Base-by-base conservation (phyloP, 2,888 invertebrate species). In the Gymnocheta viridis region DNA sequence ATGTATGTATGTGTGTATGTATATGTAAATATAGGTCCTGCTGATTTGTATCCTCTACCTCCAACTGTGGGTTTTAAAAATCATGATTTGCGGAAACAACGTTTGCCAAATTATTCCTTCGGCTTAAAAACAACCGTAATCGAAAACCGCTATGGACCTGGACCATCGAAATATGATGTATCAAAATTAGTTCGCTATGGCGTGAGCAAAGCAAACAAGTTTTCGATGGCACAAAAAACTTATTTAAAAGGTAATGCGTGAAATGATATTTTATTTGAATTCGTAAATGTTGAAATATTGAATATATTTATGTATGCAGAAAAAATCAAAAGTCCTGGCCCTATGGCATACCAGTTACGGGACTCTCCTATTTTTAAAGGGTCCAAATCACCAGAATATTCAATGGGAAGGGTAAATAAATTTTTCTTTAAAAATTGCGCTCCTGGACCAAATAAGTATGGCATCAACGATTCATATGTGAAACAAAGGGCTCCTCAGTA, bases 11-110 rank as follows among this genome's bases (percentile, higher is more conserved):
- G 14, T 51, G 14, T 58, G 2, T 17, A 10, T 41, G 14, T 12
- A n/a, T 32, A 32, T 66, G 14, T 14, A 64, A 51, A 60, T 38
- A 12, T 27, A 90, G 94, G 94, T 72, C 94, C 95, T 84, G 95
- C 94, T 24, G 94, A 94, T 87, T 93, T 93, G 29, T 94, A 95
- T 87, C 88, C 91, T 86, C 90, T 95, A 51, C 94, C 94, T 17
- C 88, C 94, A 2, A 92, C 93, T 9, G 92, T 94, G 6, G 95
- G 95, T 4, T 94, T 92, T 86, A 89, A 92, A 0, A 90, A 92
- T 9, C 95, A 95, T 88, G 95, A 95, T 89, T 89, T 91, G n/a
- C 93, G 94, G 0, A 92, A 92, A 56, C 91, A 92, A 77, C 91
- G 94, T 32, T 91, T 92, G 88, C 95, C 92, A 0, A 89, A 90